These are phyloP conservation scores for Lasiurus cinereus DNA, from an alignment of 2,113 vertebrate species.

Conservation along the genomic window DNA sequence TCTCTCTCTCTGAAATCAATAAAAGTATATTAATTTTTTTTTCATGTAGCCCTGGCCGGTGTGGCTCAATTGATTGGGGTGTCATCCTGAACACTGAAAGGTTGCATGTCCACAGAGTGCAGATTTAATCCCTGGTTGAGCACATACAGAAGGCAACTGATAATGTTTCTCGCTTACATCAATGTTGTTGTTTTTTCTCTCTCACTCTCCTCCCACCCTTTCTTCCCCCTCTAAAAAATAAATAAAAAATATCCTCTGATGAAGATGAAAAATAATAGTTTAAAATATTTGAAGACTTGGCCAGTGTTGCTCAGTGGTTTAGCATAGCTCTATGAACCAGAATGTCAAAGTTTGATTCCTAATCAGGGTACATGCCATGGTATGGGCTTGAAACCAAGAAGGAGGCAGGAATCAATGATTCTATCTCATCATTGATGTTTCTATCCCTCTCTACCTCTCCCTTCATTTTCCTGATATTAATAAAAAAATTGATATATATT, in stretches of 20 bases:
- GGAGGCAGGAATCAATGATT: neutral
- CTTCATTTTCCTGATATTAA: neutral
- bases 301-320: neutral
- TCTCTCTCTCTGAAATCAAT: too few relatives aligned
- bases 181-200: neutral
- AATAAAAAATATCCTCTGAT: neutral
- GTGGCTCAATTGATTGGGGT: too few relatives aligned
- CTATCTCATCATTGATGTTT: neutral
- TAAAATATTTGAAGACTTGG: neutral
- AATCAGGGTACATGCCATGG: neutral
- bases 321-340: neutral
- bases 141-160: neutral
- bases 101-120: too few relatives aligned
- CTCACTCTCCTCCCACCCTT: neutral
- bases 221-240: neutral
- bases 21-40: neutral
- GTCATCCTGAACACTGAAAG: too few relatives aligned
- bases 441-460: neutral
- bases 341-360: neutral
- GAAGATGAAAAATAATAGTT: neutral
- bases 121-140: too few relatives aligned
- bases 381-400: too few relatives aligned
- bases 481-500: neutral
- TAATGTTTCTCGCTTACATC: neutral
- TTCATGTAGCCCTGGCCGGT: neutral